Conservation (phyloP, 2,113 vertebrate species). For the Bufo bufo region DNA sequence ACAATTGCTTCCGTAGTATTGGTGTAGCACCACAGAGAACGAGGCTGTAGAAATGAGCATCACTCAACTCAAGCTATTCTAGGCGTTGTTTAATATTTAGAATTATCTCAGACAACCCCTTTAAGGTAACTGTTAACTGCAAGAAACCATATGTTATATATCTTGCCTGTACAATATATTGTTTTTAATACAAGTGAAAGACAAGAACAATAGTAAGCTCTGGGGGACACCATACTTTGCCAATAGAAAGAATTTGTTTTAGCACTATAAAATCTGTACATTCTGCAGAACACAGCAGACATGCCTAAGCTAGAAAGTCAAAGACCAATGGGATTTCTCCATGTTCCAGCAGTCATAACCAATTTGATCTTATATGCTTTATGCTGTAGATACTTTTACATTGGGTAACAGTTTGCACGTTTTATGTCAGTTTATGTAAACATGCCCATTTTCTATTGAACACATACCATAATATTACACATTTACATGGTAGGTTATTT, state of each 20-base stretch:
- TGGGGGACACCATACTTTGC: background rate
- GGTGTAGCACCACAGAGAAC: too few relatives aligned
- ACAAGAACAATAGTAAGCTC: conserved; percentile 28
- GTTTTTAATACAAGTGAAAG: conserved; percentile 15
- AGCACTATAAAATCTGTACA: conserved; percentile 16
- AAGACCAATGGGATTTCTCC: conserved; percentile 31
- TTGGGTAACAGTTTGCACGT: background rate
- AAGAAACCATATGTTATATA: background rate
- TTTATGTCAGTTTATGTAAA: conserved; percentile 21
- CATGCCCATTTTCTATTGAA: conserved; percentile 13
- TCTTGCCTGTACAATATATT: background rate
- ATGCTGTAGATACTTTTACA: conserved; percentile 18
- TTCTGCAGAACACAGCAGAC: conserved; percentile 44
- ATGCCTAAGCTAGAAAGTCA: conserved; percentile 25
- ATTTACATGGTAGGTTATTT: conserved; percentile 17
- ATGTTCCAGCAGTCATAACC: conserved; percentile 44
- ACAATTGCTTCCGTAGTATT: too few relatives aligned
- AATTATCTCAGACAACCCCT: background rate
- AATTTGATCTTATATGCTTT: conserved; percentile 45
- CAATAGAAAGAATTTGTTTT: conserved; percentile 40
- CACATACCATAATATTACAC: conserved; percentile 19
- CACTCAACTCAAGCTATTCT: too few relatives aligned
- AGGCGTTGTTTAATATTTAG: too few relatives aligned
- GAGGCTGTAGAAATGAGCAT: too few relatives aligned
- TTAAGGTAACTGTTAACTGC: background rate